These are phyloP conservation scores for Magallana ariakensis DNA, from an alignment of 1,140 invertebrate genomes.

Conservation along the genomic window DNA sequence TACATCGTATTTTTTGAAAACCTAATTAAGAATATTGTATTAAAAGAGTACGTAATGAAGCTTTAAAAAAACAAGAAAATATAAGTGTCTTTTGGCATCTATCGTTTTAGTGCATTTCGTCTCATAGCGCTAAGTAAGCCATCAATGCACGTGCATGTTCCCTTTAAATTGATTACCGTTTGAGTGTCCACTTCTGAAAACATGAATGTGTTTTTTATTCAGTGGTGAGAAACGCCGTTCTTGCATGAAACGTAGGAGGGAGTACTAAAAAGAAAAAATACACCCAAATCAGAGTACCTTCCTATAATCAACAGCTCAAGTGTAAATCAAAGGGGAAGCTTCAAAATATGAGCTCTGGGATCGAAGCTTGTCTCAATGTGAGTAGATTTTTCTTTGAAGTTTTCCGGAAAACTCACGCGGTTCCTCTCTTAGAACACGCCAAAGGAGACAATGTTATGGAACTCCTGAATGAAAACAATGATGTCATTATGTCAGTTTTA, in stretches of 20 bases:
- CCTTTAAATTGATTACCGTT: background rate
- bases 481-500: background rate
- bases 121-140: background rate
- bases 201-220: constrained; percentile 9
- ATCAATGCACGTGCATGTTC: constrained; percentile 17
- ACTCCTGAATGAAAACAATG: constrained; percentile 18
- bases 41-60: constrained; percentile 13
- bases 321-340: constrained; percentile 1
- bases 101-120: background rate
- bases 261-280: background rate
- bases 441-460: constrained; percentile 3
- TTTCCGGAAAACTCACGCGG: background rate
- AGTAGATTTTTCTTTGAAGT: constrained; percentile 29
- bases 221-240: background rate
- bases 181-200: constrained; percentile 29
- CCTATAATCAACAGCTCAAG: constrained; percentile 13
- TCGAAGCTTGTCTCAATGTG: background rate
- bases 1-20: background rate
- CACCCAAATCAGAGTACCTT: constrained; percentile 8
- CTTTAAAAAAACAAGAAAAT: background rate
- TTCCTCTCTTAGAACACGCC: background rate
- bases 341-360: background rate
- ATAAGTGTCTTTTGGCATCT: background rate
- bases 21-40: constrained; percentile 16
- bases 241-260: background rate